Evolutionary conservation across 2,888 invertebrate species (phyloP).

Genomic region (Copidosoma aretas): DNA sequence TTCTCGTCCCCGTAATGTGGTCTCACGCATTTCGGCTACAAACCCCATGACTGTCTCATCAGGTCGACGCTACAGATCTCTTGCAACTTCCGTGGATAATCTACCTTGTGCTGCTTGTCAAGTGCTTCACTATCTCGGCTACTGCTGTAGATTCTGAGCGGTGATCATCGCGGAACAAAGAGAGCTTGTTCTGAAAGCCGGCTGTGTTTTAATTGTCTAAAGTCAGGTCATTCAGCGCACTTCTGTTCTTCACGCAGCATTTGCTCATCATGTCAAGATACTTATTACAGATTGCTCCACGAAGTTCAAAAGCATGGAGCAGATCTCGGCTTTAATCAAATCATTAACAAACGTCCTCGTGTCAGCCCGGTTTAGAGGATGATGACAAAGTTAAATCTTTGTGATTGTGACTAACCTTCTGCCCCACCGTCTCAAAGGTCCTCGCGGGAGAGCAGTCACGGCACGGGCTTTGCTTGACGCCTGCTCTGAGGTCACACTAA

Average conservation of each 20-base stretch:
- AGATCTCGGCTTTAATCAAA: background rate
- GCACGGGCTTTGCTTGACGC: background rate
- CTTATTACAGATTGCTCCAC: background rate
- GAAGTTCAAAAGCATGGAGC: background rate
- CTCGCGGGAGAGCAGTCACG: background rate
- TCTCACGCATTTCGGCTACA: background rate
- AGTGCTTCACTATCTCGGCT: no score
- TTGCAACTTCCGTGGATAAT: background rate
- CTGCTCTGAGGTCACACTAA: background rate
- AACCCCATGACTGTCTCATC: no score
- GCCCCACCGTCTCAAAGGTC: background rate
- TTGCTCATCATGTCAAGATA: background rate
- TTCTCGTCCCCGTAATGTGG: no score
- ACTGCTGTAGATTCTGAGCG: background rate
- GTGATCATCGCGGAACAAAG: background rate
- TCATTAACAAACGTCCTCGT: background rate
- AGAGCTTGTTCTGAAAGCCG: no score
- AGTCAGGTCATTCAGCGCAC: background rate
- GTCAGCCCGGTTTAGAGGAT: background rate
- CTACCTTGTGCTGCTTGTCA: background rate
- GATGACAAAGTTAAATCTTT: background rate
- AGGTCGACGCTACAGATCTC: no score
- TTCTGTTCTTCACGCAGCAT: background rate
- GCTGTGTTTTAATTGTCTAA: background rate
- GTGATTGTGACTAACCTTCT: background rate